Evolutionary conservation across 1,140 invertebrate species (phyloP).

Genomic region (Pogonomyrmex californicus): DNA sequence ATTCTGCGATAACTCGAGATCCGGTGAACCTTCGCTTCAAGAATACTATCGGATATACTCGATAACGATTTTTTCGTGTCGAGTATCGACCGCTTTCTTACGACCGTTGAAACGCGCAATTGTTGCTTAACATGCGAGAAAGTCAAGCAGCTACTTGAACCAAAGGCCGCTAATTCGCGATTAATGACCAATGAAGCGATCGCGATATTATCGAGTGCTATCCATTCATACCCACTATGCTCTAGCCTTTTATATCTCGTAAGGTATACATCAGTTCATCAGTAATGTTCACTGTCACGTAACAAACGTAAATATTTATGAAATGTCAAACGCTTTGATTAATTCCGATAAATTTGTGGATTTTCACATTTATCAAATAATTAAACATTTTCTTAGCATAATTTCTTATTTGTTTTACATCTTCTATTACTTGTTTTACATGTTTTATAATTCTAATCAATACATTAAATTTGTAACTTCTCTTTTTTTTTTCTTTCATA

Average conservation of each 20-base stretch:
- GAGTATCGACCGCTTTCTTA: constrained; percentile 38
- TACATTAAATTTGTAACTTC: neutral
- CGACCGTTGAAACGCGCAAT: constrained; percentile 31
- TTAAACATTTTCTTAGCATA: neutral
- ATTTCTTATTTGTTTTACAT: neutral
- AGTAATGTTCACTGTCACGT: neutral
- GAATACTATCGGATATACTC: neutral
- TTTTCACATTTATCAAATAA: neutral
- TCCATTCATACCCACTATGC: constrained; percentile 7
- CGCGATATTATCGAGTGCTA: neutral
- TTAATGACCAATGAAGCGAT: constrained; percentile 41
- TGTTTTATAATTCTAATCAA: neutral
- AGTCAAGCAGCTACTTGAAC: constrained; percentile 1
- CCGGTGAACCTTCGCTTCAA: neutral
- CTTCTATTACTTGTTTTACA: neutral
- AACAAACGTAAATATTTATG: neutral
- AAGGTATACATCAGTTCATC: neutral
- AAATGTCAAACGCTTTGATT: neutral
- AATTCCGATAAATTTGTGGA: neutral
- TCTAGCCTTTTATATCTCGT: neutral
- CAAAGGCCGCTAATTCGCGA: constrained; percentile 26
- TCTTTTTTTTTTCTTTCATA: neutral
- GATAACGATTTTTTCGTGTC: constrained; percentile 14
- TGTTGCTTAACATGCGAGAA: constrained; percentile 46
- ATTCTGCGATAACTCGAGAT: neutral